Evolutionary conservation across 2,888 invertebrate species (phyloP), one percentile per base, ranked within the genome.

Genomic region (Meghimatium bilineatum): DNA sequence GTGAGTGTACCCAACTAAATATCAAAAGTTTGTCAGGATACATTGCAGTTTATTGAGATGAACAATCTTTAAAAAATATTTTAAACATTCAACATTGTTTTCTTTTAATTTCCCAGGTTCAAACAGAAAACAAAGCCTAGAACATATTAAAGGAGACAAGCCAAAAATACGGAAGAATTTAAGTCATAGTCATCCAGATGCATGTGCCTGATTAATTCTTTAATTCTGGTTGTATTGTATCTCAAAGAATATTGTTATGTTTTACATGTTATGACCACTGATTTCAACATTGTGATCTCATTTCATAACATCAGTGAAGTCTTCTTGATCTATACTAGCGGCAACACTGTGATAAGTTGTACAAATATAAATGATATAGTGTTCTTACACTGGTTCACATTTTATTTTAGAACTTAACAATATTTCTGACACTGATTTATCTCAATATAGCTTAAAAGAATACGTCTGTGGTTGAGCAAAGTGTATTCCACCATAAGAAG

Each of bases 51-150:
- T n/a, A n/a, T n/a, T n/a, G n/a, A n/a, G n/a, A n/a, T n/a, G n/a
- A n/a, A n/a, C n/a, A n/a, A n/a, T n/a, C n/a, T n/a, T n/a, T n/a
- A n/a, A n/a, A n/a, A n/a, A n/a, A n/a, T n/a, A n/a, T 44, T 12
- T 44, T 44, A 44, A 44, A 44, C 44, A 44, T 44, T 44, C 12
- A 44, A 44, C 5, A 5, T 44, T 44, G 44, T 44, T 8, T 44
- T 44, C 12, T 44, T 44, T 44, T 44, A 8, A 12, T 44, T 52
- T 56, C 56, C 29, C 88, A 91, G 92, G 92, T 78, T 90, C 90
- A 85, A 89, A 90, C 80, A 88, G 92, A 85, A 92, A 92, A 86
- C 91, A 90, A 85, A 91, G 91, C 84, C 77, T 90, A 72, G 92
- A 92, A 67, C 90, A 90, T 80, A 88, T 88, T 38, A 90, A 91